These are phyloP conservation scores for Herminia tarsipennalis DNA, from an alignment of 2,888 invertebrate genomes.

Conservation along the genomic window DNA sequence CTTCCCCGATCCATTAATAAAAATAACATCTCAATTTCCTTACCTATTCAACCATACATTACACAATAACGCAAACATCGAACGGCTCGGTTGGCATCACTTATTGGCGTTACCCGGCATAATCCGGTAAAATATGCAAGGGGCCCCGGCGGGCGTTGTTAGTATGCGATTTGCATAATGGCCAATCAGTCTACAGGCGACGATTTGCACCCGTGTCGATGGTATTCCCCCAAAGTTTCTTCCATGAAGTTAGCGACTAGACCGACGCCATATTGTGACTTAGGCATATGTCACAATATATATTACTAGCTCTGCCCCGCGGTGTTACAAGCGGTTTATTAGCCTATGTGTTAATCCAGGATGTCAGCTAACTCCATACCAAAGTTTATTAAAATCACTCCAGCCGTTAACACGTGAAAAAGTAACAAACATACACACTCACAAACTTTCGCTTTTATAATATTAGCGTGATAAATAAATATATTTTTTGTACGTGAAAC, in stretches of 20 bases:
- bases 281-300: too few relatives aligned
- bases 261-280: conserved; percentile 28
- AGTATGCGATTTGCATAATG: conserved; percentile 63
- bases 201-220: conserved; percentile 45
- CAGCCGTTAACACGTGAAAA: too few relatives aligned
- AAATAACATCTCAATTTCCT: conserved; percentile 30
- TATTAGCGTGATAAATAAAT: too few relatives aligned
- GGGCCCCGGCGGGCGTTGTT: conserved; percentile 51
- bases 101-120: conserved; percentile 48
- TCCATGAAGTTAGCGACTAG: too few relatives aligned
- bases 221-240: conserved; percentile 45
- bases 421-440: too few relatives aligned
- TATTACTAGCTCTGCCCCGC: too few relatives aligned
- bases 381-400: too few relatives aligned
- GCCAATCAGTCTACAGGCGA: conserved; percentile 57
- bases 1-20: conserved; percentile 23
- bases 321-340: too few relatives aligned
- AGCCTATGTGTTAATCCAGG: too few relatives aligned
- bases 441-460: too few relatives aligned
- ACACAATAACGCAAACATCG: conserved; percentile 40
- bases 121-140: conserved; percentile 56
- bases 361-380: too few relatives aligned
- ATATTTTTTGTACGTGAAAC: too few relatives aligned
- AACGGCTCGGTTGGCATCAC: conserved; percentile 49
- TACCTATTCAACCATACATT: conserved; percentile 27